phyloP scores from a whole-genome alignment of 2,888 invertebrate genomes.

The Ectobius pallidus region DNA sequence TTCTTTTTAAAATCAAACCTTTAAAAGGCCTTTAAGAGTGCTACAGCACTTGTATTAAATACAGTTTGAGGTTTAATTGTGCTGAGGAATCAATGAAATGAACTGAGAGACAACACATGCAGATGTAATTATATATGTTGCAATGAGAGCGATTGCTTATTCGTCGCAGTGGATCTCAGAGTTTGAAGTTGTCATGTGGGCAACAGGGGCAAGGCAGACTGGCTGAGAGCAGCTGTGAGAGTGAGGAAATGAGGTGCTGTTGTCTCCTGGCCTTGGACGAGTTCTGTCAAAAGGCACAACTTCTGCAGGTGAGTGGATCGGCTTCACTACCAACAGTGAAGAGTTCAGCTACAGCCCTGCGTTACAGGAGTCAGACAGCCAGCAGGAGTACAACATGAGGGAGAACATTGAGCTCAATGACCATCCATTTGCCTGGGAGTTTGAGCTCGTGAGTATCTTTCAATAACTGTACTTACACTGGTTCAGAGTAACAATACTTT shows the following conservation, averaged over 20 bases:
- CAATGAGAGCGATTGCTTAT: slow-evolving; percentile 41
- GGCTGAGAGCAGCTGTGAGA: slow-evolving; percentile 55
- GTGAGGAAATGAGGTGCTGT: slow-evolving; percentile 65
- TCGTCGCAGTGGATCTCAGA: slow-evolving; percentile 44
- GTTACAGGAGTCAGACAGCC: slow-evolving; percentile 67
- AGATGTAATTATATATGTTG: too few species aligned
- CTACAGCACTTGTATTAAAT: too few species aligned
- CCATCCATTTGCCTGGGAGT: slow-evolving; percentile 65
- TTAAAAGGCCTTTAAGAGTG: too few species aligned
- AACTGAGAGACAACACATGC: too few species aligned
- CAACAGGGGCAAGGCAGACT: background rate
- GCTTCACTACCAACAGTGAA: slow-evolving; percentile 87
- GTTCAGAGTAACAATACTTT: too few species aligned
- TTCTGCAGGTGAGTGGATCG: slow-evolving; percentile 83
- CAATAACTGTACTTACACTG: too few species aligned
- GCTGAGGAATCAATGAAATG: too few species aligned
- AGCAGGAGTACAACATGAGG: slow-evolving; percentile 54
- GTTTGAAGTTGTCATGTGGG: slow-evolving; percentile 12
- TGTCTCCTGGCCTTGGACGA: slow-evolving; percentile 63
- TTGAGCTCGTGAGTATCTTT: slow-evolving; percentile 32
- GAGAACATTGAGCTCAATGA: slow-evolving; percentile 56
- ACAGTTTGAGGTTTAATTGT: too few species aligned
- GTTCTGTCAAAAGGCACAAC: slow-evolving; percentile 63
- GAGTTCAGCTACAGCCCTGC: slow-evolving; percentile 86
- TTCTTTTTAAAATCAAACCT: too few species aligned